phyloP scores from a whole-genome alignment of 2,113 vertebrate species.

The Elephas maximus region DNA sequence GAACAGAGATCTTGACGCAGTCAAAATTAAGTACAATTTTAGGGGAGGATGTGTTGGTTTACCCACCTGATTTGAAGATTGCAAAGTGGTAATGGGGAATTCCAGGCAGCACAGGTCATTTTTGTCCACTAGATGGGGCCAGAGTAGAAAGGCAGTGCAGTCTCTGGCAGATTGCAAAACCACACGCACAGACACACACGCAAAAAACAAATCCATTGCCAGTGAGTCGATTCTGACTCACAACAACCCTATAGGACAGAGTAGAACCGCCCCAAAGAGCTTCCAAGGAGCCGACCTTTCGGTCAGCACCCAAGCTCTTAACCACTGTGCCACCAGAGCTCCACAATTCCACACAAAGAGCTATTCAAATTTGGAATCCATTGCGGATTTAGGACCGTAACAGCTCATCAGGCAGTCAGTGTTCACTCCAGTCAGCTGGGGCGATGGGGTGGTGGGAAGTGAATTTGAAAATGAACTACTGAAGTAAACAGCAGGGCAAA shows the following conservation, averaged over 20 bases:
- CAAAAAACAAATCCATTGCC: too few relatives aligned
- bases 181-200: too few relatives aligned
- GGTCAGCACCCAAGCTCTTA: too few relatives aligned
- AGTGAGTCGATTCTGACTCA: too few relatives aligned
- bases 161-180: background rate
- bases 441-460: background rate
- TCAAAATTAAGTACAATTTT: background rate
- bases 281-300: too few relatives aligned
- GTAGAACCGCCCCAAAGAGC: too few relatives aligned
- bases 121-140: conserved; percentile 71
- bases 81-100: background rate
- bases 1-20: background rate
- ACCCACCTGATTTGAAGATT: background rate
- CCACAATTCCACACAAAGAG: background rate
- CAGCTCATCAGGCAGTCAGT: background rate
- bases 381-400: background rate
- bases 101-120: background rate
- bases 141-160: background rate
- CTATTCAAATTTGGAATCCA: background rate
- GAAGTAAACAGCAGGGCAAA: background rate
- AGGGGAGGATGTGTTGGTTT: background rate
- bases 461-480: background rate
- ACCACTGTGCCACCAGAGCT: too few relatives aligned
- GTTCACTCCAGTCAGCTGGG: background rate
- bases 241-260: too few relatives aligned